Base-by-base conservation (phyloP, 2,797 vertebrate genomes). In the Mormyrops attenuatus region DNA sequence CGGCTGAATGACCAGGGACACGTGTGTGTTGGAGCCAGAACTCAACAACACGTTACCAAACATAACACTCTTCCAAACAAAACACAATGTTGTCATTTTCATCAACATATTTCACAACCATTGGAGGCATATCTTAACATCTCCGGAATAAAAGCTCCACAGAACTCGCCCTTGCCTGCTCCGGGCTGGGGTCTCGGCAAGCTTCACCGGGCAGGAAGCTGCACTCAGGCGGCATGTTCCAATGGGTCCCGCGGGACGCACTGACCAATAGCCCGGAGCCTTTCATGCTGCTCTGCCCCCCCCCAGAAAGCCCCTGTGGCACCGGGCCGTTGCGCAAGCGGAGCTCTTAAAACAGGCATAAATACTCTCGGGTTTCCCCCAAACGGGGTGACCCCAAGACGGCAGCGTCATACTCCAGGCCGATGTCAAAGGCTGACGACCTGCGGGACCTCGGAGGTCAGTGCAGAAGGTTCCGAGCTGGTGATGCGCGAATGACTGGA, bases 401-500 rank as follows among this genome's bases (percentile, higher is more conserved):
- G 0, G 2, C 38, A 22, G 82, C 9, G 20, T 44, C 41, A 69
- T 11, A 2, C 34, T 20, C 15, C 9, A 85, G 44, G 41, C 26
- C 9, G 5, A 34, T 55, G 3, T 87, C 22, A 87, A 87, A 8
- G 57, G 88, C 63, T 89, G 91, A 94, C 92, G 93, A 94, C 88
- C 89, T 44, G 17, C 0, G 0, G 90, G 91, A 92, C 91, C 91
- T 38, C 9, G 85, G 90, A 90, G 93, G 89, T 92, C 92, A 93
- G 89, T 94, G 93, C 92, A 93, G 90, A 94, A 93, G 92, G 92
- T 90, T 92, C 0, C 0, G 80, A 85, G 89, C 73, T 80, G 73
- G 34, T 5, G 73, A 44, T 30, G 6, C 38, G 20, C 6, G 0
- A 69, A 69, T 69, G 30, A 69, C 30, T 34, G 26, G 63, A 30